Conservation (phyloP, 2,888 invertebrate genomes). For the Netelia melanura region DNA sequence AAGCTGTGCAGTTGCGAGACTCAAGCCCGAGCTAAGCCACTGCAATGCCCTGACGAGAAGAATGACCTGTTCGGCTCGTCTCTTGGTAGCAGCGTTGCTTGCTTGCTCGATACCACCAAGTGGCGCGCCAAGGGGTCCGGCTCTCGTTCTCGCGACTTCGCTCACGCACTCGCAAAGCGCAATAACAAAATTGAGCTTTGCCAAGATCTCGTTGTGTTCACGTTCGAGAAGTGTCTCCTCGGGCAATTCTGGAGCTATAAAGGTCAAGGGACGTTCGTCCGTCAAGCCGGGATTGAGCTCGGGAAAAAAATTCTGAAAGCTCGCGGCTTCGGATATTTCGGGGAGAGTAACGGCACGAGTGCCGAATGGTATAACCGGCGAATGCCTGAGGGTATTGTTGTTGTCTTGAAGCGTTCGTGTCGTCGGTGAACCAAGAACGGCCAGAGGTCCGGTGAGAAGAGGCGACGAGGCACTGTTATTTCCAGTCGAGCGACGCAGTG, state of each 20-base stretch:
- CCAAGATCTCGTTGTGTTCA: conserved; percentile 98
- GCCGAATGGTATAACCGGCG: conserved; percentile 88
- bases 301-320: conserved; percentile 85
- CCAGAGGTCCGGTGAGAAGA: conserved; percentile 87
- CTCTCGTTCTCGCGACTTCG: conserved; percentile 93
- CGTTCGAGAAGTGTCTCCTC: conserved; percentile 98
- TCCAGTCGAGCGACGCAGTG: conserved; percentile 87
- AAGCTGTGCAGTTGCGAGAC: conserved; percentile 94
- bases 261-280: conserved; percentile 87
- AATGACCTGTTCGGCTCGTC: conserved; percentile 92
- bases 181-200: conserved; percentile 98
- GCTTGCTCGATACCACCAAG: conserved; percentile 79
- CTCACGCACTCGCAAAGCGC: conserved; percentile 97
- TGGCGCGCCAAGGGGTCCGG: conserved; percentile 90
- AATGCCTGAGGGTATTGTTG: conserved; percentile 86
- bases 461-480: conserved; percentile 86
- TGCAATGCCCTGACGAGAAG: conserved; percentile 96
- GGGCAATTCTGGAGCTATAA: conserved; percentile 96
- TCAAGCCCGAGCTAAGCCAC: conserved; percentile 96
- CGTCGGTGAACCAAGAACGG: conserved; percentile 90
- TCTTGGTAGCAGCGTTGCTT: conserved; percentile 83
- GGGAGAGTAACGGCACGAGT: conserved; percentile 90
- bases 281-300: conserved; percentile 81
- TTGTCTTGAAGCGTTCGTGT: conserved; percentile 87
- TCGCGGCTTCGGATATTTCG: conserved; percentile 87